Percentiles rank a stretch among this genome's conserved stretches.
Conservation (phyloP, 2,888 invertebrate species). For the Trichopria drosophilae region DNA sequence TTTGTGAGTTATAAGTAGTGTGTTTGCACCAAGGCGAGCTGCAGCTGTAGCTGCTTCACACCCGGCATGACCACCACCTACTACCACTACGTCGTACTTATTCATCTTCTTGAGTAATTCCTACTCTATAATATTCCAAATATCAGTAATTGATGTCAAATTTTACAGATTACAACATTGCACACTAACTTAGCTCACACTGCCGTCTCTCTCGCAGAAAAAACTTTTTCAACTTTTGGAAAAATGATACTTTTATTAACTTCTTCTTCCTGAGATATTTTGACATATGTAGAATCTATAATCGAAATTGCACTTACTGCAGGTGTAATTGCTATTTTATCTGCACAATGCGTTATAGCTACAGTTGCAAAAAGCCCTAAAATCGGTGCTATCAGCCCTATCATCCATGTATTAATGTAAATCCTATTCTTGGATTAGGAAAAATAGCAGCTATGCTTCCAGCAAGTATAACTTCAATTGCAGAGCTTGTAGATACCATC, state of each 20-base stretch:
- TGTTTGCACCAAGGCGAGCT: conserved; percentile 15
- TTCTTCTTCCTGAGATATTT: no score
- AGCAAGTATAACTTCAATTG: conserved; percentile 6
- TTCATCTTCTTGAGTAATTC: conserved; percentile 14
- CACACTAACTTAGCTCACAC: conserved; percentile 8
- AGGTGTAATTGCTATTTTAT: no score
- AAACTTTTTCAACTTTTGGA: conserved; percentile 10
- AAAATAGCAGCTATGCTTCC: conserved; percentile 5
- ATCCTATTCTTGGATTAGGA: conserved; percentile 5
- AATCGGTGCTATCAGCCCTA: conserved; percentile 11
- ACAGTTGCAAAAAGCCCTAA: conserved; percentile 5
- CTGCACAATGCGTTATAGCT: conserved; percentile 3
- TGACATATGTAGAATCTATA: no score
- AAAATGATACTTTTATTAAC: conserved; percentile 4
- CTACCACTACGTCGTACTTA: conserved; percentile 17
- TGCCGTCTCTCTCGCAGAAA: conserved; percentile 10
- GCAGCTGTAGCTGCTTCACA: conserved; percentile 13
- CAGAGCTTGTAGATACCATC: no score
- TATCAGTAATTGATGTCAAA: conserved; percentile 18
- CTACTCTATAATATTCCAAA: conserved; percentile 11
- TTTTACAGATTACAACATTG: conserved; percentile 4
- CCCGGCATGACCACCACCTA: conserved; percentile 25
- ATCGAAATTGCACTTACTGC: no score
- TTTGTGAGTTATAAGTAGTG: conserved; percentile 11
- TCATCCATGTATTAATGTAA: conserved; percentile 6